phyloP scores from a whole-genome alignment of 2,888 invertebrate species.

The Aphodius sticticus region DNA sequence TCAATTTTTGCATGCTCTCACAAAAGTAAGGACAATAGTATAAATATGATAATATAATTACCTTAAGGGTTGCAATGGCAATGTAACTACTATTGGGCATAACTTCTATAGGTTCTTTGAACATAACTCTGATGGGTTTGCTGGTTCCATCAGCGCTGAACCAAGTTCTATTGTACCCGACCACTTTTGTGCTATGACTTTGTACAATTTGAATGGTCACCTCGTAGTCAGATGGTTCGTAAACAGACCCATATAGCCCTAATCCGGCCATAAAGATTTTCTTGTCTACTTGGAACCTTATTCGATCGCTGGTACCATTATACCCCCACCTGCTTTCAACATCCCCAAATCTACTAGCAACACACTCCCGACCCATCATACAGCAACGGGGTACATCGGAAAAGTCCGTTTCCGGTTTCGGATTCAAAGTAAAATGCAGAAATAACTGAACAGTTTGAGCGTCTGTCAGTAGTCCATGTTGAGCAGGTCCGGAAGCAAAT shows the following conservation, averaged over 20 bases:
- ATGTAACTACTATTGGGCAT: conserved; percentile 80
- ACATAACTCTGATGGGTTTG: conserved; percentile 80
- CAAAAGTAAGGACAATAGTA: too few relatives aligned
- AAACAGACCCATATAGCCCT: conserved; percentile 84
- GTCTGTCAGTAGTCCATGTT: conserved; percentile 78
- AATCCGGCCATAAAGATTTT: conserved; percentile 85
- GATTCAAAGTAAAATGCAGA: conserved; percentile 76
- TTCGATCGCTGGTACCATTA: conserved; percentile 82
- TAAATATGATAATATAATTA: conserved; percentile 49
- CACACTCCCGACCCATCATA: conserved; percentile 80
- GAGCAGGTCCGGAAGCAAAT: conserved; percentile 80
- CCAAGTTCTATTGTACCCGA: conserved; percentile 77
- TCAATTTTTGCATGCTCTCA: too few relatives aligned
- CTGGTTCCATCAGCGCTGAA: conserved; percentile 83
- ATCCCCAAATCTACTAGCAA: conserved; percentile 75
- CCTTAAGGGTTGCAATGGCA: conserved; percentile 81
- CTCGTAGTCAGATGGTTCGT: conserved; percentile 79
- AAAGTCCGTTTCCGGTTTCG: conserved; percentile 78
- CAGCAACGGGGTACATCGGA: conserved; percentile 76
- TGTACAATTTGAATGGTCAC: conserved; percentile 81
- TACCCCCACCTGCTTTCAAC: conserved; percentile 81
- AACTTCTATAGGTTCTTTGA: conserved; percentile 86
- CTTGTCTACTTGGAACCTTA: conserved; percentile 82
- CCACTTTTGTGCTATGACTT: conserved; percentile 76
- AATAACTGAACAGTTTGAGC: conserved; percentile 78